A percentile compares a stretch with the other conserved stretches of the same genome.
Conservation (phyloP, 2,888 invertebrate genomes). For the Autographa gamma region DNA sequence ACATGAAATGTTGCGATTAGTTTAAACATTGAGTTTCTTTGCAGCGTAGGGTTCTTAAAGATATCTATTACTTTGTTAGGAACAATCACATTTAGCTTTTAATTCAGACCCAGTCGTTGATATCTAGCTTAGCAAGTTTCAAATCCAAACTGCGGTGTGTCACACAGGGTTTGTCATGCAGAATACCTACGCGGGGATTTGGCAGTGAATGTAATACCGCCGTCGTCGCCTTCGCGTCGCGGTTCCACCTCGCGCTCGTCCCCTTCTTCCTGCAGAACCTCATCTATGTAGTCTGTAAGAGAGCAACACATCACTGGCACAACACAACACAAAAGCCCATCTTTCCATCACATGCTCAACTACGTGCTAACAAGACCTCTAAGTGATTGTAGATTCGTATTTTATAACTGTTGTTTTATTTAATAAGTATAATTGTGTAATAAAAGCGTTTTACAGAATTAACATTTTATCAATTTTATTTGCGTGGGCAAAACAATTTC, state of each 20-base stretch:
- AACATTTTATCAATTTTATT: slow-evolving; percentile 5
- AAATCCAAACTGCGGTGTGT: slow-evolving; percentile 77
- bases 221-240: slow-evolving; percentile 91
- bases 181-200: slow-evolving; percentile 95
- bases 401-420: slow-evolving; percentile 31
- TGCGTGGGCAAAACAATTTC: neutral
- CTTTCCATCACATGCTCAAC: slow-evolving; percentile 16
- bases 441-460: slow-evolving; percentile 4
- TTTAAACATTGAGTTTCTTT: neutral
- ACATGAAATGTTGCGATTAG: neutral
- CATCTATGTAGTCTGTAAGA: slow-evolving; percentile 94
- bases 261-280: slow-evolving; percentile 91
- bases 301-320: slow-evolving; percentile 26
- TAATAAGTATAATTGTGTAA: no score
- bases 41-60: neutral
- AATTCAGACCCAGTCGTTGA: neutral
- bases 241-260: slow-evolving; percentile 83
- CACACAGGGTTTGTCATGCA: slow-evolving; percentile 78
- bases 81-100: neutral
- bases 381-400: neutral
- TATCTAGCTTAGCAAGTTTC: slow-evolving; percentile 60
- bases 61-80: neutral
- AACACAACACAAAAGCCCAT: neutral
- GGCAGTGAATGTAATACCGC: slow-evolving; percentile 96
- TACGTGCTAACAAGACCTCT: slow-evolving; percentile 8